Conservation (phyloP, 2,888 invertebrate genomes). For the Acronicta leporina region DNA sequence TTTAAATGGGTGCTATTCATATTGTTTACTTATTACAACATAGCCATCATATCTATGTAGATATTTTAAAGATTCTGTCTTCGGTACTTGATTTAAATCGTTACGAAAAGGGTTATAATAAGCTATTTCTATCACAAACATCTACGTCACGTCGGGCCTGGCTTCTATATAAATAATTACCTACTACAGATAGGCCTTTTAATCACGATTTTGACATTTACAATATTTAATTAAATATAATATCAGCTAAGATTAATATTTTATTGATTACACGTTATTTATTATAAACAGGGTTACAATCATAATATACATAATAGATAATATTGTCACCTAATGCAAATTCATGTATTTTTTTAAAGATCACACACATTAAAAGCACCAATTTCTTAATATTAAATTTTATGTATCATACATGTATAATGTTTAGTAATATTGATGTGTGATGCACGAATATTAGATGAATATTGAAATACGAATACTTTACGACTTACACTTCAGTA, state of each 20-base stretch:
- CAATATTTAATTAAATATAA: constrained; percentile 22
- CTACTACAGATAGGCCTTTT: constrained; percentile 2
- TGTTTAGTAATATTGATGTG: too few species aligned
- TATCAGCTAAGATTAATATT: constrained; percentile 18
- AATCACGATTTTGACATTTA: constrained; percentile 50
- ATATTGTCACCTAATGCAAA: constrained; percentile 57
- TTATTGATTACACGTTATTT: constrained; percentile 13
- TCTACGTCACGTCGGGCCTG: too few species aligned
- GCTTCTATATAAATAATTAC: constrained; percentile 11
- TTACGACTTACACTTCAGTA: too few species aligned
- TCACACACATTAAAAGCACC: constrained; percentile 57
- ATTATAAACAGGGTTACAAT: constrained; percentile 29
- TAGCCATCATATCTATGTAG: too few species aligned
- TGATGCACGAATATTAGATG: too few species aligned
- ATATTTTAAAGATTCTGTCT: too few species aligned
- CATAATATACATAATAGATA: constrained; percentile 33
- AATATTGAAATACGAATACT: too few species aligned
- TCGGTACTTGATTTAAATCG: not conserved
- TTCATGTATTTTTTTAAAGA: constrained; percentile 43
- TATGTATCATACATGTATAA: not conserved
- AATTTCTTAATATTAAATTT: constrained; percentile 43
- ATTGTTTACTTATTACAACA: too few species aligned
- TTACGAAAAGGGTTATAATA: constrained; percentile 23
- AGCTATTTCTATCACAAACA: constrained; percentile 24
- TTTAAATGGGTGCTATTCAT: too few species aligned